These are phyloP conservation scores for Cybosia mesomella DNA, from an alignment of 2,888 invertebrate species.

Conservation along the genomic window DNA sequence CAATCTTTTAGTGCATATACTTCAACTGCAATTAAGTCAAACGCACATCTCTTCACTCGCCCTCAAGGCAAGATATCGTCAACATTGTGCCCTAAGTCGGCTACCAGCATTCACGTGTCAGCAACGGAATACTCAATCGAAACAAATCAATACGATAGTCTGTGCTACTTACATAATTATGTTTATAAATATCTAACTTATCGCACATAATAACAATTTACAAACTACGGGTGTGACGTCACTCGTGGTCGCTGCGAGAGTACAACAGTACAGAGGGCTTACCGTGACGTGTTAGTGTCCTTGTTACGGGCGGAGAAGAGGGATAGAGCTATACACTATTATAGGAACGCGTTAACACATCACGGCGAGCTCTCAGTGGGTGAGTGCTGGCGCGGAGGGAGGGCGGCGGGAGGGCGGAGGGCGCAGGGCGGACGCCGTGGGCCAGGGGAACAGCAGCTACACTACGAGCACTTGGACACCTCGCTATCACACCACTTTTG, in stretches of 20 bases:
- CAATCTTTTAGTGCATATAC: background rate
- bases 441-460: too few relatives aligned
- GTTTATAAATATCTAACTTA: background rate
- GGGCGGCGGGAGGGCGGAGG: too few relatives aligned
- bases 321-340: too few relatives aligned
- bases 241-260: background rate
- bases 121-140: background rate
- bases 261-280: background rate
- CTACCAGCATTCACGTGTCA: background rate
- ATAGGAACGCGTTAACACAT: background rate
- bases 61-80: background rate
- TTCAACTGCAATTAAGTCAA: background rate
- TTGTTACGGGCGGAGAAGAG: too few relatives aligned
- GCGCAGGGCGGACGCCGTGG: too few relatives aligned
- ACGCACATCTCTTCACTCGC: background rate
- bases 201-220: background rate
- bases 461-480: too few relatives aligned
- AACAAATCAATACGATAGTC: background rate
- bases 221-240: background rate
- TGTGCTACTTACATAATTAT: background rate
- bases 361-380: background rate
- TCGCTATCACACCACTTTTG: too few relatives aligned
- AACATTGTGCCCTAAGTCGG: constrained; percentile 6
- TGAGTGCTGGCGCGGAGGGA: too few relatives aligned
- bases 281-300: background rate